Evolutionary conservation across 2,888 invertebrate species (phyloP).

Genomic region (Microctonus hyperodae): DNA sequence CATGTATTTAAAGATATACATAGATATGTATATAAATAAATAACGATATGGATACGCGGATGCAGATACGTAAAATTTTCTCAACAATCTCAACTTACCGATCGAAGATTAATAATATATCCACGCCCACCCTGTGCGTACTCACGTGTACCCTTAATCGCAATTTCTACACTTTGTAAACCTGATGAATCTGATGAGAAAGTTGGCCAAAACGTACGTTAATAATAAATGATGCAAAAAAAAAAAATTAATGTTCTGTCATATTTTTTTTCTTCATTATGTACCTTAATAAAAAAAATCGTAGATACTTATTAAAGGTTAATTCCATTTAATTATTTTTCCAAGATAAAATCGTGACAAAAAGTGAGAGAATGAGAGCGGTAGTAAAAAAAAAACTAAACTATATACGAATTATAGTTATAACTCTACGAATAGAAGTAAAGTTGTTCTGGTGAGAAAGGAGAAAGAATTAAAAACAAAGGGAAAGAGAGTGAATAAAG

Average conservation of each 20-base stretch:
- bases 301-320: too few relatives aligned
- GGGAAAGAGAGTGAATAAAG: neutral
- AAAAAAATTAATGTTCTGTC: neutral
- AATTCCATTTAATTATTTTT: neutral
- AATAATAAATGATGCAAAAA: neutral
- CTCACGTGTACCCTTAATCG: constrained; percentile 23
- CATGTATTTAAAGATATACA: too few relatives aligned
- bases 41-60: constrained; percentile 1
- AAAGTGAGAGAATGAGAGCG: constrained; percentile 1
- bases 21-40: too few relatives aligned
- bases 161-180: neutral
- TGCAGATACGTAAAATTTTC: neutral
- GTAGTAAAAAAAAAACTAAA: neutral
- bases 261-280: neutral
- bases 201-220: constrained; percentile 16
- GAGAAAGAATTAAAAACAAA: neutral
- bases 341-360: neutral
- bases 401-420: neutral
- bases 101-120: constrained; percentile 24
- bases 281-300: too few relatives aligned
- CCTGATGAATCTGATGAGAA: constrained; percentile 29
- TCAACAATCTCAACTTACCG: constrained; percentile 13
- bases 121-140: neutral
- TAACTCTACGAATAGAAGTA: neutral
- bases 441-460: neutral